phyloP scores from a whole-genome alignment of 2,888 invertebrate species.

The Harpagoxenus sublaevis region DNA sequence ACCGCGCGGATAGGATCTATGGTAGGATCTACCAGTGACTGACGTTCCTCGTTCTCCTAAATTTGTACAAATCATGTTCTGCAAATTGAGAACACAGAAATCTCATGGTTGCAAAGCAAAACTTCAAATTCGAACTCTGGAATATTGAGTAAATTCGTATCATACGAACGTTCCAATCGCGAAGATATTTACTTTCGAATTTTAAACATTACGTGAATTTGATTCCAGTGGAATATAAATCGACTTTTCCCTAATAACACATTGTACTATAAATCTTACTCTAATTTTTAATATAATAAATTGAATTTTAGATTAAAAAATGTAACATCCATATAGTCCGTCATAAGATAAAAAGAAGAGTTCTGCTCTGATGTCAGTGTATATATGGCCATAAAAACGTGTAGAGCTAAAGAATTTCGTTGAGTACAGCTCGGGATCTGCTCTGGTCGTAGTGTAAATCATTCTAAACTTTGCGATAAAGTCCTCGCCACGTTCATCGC shows the following conservation, averaged over 20 bases:
- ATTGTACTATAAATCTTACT: neutral
- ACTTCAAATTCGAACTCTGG: neutral
- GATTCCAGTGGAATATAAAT: neutral
- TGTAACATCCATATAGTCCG: neutral
- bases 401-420: neutral
- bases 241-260: neutral
- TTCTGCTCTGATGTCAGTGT: neutral
- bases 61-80: neutral
- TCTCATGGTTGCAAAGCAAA: neutral
- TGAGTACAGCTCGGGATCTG: neutral
- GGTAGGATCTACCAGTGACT: neutral
- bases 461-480: slow-evolving; percentile 12
- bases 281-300: neutral
- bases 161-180: neutral
- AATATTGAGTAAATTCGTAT: neutral
- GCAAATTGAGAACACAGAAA: neutral
- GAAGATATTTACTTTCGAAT: neutral
- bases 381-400: neutral
- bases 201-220: neutral
- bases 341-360: neutral
- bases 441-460: slow-evolving; percentile 23
- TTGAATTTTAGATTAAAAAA: neutral
- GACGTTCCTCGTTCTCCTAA: neutral
- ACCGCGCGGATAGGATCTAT: neutral
- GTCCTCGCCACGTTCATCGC: neutral